Percentiles rank a stretch among this genome's conserved stretches.
Evolutionary conservation across 2,113 vertebrate species (phyloP).

Genomic region (Osmerus eperlanus): DNA sequence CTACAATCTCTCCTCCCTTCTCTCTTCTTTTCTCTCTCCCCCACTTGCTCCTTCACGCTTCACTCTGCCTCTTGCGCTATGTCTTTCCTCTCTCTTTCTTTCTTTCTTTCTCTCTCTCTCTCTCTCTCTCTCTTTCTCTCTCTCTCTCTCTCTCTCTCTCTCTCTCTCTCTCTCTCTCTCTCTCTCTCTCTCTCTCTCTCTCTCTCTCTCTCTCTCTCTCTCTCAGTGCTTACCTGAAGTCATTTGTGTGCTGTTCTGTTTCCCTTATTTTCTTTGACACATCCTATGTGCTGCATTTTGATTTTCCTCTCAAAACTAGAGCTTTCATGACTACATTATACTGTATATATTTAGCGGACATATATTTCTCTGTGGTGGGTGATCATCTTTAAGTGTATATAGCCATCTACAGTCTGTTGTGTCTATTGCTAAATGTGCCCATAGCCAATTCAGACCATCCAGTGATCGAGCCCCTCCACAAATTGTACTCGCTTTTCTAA

Average conservation of each 20-base stretch:
- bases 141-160: neutral
- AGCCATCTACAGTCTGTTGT: slow-evolving; percentile 31
- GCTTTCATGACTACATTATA: slow-evolving; percentile 70
- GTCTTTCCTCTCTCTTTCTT: neutral
- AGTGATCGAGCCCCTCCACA: neutral
- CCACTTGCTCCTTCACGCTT: neutral
- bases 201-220: neutral
- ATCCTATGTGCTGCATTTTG: slow-evolving; percentile 62
- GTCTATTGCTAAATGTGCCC: slow-evolving; percentile 16
- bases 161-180: neutral
- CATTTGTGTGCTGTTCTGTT: slow-evolving; percentile 57
- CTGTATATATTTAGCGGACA: neutral
- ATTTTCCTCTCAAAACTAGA: slow-evolving; percentile 61
- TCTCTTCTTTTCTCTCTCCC: slow-evolving; percentile 36
- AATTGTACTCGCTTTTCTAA: slow-evolving; percentile 14
- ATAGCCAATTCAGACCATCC: slow-evolving; percentile 11
- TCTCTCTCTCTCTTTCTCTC: neutral
- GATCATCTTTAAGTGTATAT: slow-evolving; percentile 21
- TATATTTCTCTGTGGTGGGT: slow-evolving; percentile 41
- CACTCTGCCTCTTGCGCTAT: neutral
- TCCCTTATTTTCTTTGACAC: slow-evolving; percentile 46
- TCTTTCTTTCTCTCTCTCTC: no score
- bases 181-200: neutral
- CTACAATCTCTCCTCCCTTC: slow-evolving; percentile 31
- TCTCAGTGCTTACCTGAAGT: slow-evolving; percentile 51